phyloP scores from a whole-genome alignment of 2,888 invertebrate species.

The Lapara coniferarum region DNA sequence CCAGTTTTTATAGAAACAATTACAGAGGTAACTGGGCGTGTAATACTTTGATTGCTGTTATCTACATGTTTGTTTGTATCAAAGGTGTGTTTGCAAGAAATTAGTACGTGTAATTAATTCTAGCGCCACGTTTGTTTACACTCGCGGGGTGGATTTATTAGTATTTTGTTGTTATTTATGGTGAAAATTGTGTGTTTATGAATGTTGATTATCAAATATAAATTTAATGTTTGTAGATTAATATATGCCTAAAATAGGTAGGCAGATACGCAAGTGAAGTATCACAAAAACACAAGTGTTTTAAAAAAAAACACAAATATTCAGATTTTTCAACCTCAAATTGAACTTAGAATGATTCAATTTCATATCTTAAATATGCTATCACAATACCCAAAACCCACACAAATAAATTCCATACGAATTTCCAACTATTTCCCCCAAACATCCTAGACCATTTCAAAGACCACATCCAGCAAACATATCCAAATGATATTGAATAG shows the following conservation, averaged over 20 bases:
- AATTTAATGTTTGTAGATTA: no score
- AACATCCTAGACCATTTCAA: not conserved
- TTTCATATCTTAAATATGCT: no score
- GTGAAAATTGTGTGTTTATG: no score
- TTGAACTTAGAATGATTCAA: no score
- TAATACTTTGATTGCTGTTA: conserved; percentile 65
- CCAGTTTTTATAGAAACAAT: conserved; percentile 60
- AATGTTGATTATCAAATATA: no score
- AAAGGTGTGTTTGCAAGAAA: conserved; percentile 4
- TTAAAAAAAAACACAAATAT: no score
- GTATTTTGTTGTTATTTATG: not conserved
- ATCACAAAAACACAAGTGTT: no score
- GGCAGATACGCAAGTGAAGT: no score
- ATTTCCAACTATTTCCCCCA: not conserved
- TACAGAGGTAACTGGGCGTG: conserved; percentile 68
- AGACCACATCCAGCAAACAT: not conserved
- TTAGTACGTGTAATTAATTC: conserved; percentile 23
- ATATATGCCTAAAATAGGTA: no score
- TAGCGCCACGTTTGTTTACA: conserved; percentile 18
- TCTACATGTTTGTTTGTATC: conserved; percentile 15
- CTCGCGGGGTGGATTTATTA: not conserved
- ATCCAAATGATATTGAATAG: conserved; percentile 28
- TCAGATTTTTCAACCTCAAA: no score
- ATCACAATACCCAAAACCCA: no score
- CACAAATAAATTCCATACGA: not conserved